Evolutionary conservation across 2,888 invertebrate genomes (phyloP).

Genomic region (Anodontia alba): DNA sequence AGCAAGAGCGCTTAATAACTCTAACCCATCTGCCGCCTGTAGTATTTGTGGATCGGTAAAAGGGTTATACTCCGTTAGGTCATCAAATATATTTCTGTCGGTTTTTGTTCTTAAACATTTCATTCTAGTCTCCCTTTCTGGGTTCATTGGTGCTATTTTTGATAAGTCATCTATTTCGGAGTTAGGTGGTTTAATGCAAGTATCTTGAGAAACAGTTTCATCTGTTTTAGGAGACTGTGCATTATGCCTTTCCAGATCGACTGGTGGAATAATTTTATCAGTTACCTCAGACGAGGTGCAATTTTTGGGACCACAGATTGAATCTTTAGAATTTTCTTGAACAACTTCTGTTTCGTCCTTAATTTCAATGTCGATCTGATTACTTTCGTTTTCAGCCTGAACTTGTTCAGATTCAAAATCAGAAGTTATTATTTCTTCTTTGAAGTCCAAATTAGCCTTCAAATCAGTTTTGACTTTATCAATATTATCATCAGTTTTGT

Average conservation of each 20-base stretch:
- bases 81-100: conserved; percentile 52
- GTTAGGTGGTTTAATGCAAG: neutral
- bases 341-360: neutral
- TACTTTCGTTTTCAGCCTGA: conserved; percentile 10
- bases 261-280: neutral
- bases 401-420: neutral
- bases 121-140: neutral
- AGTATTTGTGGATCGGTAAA: conserved; percentile 79
- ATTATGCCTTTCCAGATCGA: neutral
- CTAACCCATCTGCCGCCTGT: conserved; percentile 78
- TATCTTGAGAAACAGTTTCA: neutral
- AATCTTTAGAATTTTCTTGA: conserved; percentile 7
- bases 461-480: conserved; percentile 12
- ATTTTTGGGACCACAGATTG: neutral
- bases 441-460: neutral
- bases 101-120: neutral
- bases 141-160: neutral
- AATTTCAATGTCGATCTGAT: neutral
- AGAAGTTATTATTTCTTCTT: neutral
- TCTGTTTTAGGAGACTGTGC: neutral
- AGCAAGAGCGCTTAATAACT: conserved; percentile 79
- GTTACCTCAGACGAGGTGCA: neutral
- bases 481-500: neutral
- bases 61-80: conserved; percentile 69
- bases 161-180: neutral